These are phyloP conservation scores for Agrotis segetum DNA, from an alignment of 2,888 invertebrate species.

Conservation along the genomic window DNA sequence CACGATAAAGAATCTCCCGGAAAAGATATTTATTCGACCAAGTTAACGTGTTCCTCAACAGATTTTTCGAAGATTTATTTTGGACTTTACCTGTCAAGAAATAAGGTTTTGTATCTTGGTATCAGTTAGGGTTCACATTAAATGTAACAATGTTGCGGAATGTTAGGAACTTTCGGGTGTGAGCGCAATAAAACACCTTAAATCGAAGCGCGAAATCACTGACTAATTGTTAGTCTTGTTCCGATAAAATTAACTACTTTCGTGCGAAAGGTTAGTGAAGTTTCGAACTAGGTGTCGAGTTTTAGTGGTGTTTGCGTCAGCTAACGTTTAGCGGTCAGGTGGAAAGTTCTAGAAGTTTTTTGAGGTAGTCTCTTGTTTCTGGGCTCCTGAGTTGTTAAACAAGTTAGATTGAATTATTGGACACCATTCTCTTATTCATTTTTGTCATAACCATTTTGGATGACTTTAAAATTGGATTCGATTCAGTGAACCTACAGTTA, in stretches of 20 bases:
- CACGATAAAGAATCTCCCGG: constrained; percentile 80
- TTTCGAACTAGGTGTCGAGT: constrained; percentile 55
- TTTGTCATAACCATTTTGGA: not conserved
- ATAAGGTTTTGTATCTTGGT: constrained; percentile 51
- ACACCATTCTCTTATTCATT: constrained; percentile 23
- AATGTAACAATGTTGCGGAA: constrained; percentile 63
- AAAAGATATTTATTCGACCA: constrained; percentile 78
- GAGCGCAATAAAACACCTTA: constrained; percentile 81
- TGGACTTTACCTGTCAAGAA: constrained; percentile 51
- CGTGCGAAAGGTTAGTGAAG: constrained; percentile 48
- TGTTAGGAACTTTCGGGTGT: constrained; percentile 75
- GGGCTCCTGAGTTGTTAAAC: not conserved
- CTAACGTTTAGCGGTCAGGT: constrained; percentile 43
- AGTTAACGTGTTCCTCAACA: constrained; percentile 55
- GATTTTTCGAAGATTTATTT: constrained; percentile 32
- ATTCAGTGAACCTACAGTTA: too few relatives aligned
- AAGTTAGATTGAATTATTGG: constrained; percentile 33
- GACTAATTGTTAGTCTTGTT: constrained; percentile 82
- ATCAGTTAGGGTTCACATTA: constrained; percentile 14
- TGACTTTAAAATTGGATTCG: constrained; percentile 22
- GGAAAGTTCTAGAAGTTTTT: constrained; percentile 45
- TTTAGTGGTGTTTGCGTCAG: constrained; percentile 44
- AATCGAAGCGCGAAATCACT: constrained; percentile 81
- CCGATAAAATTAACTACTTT: constrained; percentile 77
- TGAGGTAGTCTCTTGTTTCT: constrained; percentile 36